Evolutionary conservation across 2,888 invertebrate species (phyloP).

Genomic region (Hypercompe scribonia): DNA sequence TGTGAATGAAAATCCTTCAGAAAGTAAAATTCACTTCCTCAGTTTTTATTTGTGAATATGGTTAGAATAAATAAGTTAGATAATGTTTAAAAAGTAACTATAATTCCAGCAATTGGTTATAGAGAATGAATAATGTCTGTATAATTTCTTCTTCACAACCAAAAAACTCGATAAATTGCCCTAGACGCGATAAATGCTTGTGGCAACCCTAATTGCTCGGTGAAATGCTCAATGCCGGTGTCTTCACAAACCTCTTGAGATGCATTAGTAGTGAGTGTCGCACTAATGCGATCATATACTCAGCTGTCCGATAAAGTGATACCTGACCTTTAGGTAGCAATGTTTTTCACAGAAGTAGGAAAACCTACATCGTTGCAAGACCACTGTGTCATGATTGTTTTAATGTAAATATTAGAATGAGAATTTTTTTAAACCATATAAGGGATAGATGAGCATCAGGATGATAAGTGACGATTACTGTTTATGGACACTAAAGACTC

Average conservation of each 20-base stretch:
- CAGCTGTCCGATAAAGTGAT: conserved; percentile 47
- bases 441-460: too few species aligned
- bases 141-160: too few species aligned
- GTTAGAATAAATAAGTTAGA: not conserved
- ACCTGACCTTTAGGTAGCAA: conserved; percentile 26
- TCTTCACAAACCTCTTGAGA: conserved; percentile 44
- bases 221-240: conserved; percentile 11
- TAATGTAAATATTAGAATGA: not conserved
- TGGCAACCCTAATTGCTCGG: conserved; percentile 23
- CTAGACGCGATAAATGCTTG: too few species aligned
- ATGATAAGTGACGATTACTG: too few species aligned
- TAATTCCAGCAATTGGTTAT: too few species aligned
- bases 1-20: too few species aligned
- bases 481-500: too few species aligned
- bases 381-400: not conserved
- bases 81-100: too few species aligned
- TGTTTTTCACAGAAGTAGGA: not conserved
- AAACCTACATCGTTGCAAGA: not conserved
- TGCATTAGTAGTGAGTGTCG: conserved; percentile 63
- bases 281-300: conserved; percentile 55
- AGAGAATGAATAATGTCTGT: not conserved
- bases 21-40: not conserved
- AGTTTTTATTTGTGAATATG: not conserved
- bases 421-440: too few species aligned
- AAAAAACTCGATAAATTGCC: not conserved